Evolutionary conservation across 37 sponge, comb jelly and placozoan species (phyloP).

Genomic region (Sycon ciliatum): DNA sequence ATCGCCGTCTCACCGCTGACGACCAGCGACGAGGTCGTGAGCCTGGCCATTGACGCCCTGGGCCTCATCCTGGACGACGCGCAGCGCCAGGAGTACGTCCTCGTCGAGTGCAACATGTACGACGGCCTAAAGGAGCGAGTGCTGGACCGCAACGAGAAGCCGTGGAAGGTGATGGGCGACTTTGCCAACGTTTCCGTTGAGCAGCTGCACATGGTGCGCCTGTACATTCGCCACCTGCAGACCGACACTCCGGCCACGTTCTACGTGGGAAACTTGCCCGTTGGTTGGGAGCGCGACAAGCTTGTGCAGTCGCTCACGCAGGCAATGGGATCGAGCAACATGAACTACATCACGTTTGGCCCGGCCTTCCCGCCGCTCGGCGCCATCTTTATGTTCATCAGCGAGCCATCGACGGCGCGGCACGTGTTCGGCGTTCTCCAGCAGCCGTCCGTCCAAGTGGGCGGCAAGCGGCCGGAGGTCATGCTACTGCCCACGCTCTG

Average conservation of each 20-base stretch:
- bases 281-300: background rate
- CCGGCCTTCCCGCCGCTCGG: constrained; percentile 56
- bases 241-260: constrained; percentile 8
- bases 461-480: background rate
- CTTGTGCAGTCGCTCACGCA: constrained; percentile 10
- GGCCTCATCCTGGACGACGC: too few species aligned
- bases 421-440: too few species aligned
- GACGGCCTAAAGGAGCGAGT: constrained; percentile 31
- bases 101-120: constrained; percentile 43
- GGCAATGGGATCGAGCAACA: background rate
- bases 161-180: constrained; percentile 19
- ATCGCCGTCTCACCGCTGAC: too few species aligned
- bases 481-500: constrained; percentile 10
- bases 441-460: too few species aligned
- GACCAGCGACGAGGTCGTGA: too few species aligned
- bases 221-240: background rate
- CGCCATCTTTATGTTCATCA: too few species aligned
- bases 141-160: constrained; percentile 33
- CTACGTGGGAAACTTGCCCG: background rate
- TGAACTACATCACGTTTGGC: constrained; percentile 32
- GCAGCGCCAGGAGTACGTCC: too few species aligned
- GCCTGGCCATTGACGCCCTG: too few species aligned
- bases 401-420: too few species aligned
- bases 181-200: constrained; percentile 6
- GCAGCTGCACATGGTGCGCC: background rate